A percentile compares a stretch with the other conserved stretches of the same genome.
These are phyloP conservation scores for Drosophila mimica DNA, from an alignment of 2,888 invertebrate genomes.

Conservation along the genomic window DNA sequence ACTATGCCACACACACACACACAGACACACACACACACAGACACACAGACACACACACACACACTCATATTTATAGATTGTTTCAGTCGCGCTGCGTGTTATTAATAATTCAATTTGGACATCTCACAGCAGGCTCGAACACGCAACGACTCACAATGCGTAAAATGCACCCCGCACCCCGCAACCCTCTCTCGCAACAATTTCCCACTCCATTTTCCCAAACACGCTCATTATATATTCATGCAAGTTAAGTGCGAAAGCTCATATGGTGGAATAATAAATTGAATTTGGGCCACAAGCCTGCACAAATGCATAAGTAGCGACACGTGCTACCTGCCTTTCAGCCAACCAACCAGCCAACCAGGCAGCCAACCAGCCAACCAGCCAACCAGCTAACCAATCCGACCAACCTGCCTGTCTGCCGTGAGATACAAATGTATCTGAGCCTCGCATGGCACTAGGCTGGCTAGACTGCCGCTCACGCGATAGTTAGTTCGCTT, in stretches of 20 bases:
- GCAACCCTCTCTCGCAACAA: background rate
- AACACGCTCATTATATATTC: slow-evolving; percentile 69
- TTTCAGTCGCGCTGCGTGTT: slow-evolving; percentile 61
- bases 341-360: background rate
- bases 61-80: slow-evolving; percentile 44
- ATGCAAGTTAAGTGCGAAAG: slow-evolving; percentile 79
- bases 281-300: slow-evolving; percentile 67
- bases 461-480: background rate
- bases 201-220: slow-evolving; percentile 9
- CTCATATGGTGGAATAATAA: slow-evolving; percentile 76
- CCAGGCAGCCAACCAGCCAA: background rate
- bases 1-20: background rate
- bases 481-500: slow-evolving; percentile 20
- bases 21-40: slow-evolving; percentile 4
- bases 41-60: background rate
- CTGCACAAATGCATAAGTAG: slow-evolving; percentile 65
- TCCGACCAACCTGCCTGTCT: background rate
- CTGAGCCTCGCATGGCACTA: slow-evolving; percentile 12
- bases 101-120: slow-evolving; percentile 74
- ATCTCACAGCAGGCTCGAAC: slow-evolving; percentile 55
- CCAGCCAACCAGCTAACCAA: background rate
- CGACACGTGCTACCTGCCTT: slow-evolving; percentile 39
- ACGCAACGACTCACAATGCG: slow-evolving; percentile 51
- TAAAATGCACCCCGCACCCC: slow-evolving; percentile 14
- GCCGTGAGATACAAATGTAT: slow-evolving; percentile 52